These are phyloP conservation scores for Miltochrista miniata DNA, from an alignment of 2,888 invertebrate species.

Conservation along the genomic window DNA sequence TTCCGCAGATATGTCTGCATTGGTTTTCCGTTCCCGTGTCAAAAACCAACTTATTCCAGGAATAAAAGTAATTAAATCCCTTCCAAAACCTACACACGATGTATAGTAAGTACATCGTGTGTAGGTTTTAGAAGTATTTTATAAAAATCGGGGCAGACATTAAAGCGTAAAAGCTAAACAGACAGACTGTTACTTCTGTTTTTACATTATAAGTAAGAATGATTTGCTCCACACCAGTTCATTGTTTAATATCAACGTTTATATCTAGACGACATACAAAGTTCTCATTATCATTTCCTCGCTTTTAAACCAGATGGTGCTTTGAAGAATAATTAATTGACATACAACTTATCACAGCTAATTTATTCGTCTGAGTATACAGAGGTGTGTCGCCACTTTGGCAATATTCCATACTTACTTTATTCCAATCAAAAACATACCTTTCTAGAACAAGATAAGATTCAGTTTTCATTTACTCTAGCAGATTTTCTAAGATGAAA, in stretches of 20 bases:
- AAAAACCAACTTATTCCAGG: too few species aligned
- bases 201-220: too few species aligned
- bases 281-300: slow-evolving; percentile 63
- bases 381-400: slow-evolving; percentile 76
- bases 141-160: too few species aligned
- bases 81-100: too few species aligned
- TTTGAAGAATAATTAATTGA: slow-evolving; percentile 84
- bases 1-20: too few species aligned
- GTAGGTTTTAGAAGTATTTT: too few species aligned
- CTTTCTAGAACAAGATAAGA: slow-evolving; percentile 29
- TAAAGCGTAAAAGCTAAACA: too few species aligned
- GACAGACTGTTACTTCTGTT: too few species aligned
- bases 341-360: slow-evolving; percentile 81
- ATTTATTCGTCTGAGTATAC: slow-evolving; percentile 80
- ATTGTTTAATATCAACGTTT: slow-evolving; percentile 27
- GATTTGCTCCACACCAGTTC: too few species aligned
- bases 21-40: too few species aligned
- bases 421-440: slow-evolving; percentile 34
- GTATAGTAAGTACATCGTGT: too few species aligned
- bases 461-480: slow-evolving; percentile 27
- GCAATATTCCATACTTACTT: slow-evolving; percentile 64
- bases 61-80: too few species aligned
- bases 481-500: slow-evolving; percentile 52
- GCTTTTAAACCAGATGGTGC: slow-evolving; percentile 72
- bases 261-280: slow-evolving; percentile 21